These are phyloP conservation scores for Carpatolechia fugitivella DNA, from an alignment of 2,888 invertebrate species.

Conservation along the genomic window DNA sequence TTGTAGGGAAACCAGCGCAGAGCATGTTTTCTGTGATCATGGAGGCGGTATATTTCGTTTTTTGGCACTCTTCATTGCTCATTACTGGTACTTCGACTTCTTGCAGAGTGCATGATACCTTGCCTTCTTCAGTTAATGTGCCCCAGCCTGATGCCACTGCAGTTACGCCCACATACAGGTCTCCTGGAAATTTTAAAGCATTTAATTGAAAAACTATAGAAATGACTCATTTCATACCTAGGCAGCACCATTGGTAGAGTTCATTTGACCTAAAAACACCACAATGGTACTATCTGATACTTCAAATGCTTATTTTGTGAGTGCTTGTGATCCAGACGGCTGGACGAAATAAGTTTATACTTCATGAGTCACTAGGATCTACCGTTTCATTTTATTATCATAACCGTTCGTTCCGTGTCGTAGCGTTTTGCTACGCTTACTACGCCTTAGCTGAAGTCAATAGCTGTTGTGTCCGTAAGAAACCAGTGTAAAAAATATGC, in stretches of 20 bases:
- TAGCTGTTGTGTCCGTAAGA: no score
- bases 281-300: no score
- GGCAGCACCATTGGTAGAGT: not conserved
- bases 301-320: no score
- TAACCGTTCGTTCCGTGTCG: no score
- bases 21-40: constrained; percentile 95
- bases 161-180: constrained; percentile 84
- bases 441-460: no score
- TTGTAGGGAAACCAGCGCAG: constrained; percentile 87
- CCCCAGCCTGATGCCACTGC: constrained; percentile 94
- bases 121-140: constrained; percentile 89
- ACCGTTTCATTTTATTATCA: no score
- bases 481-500: no score
- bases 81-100: constrained; percentile 88
- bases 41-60: constrained; percentile 87
- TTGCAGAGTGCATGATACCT: constrained; percentile 89
- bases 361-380: no score
- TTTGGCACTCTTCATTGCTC: constrained; percentile 85
- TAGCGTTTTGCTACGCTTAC: no score
- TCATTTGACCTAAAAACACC: no score
- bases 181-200: constrained; percentile 63
- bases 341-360: no score
- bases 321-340: no score
- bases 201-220: not conserved
- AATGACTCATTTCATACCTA: not conserved